Evolutionary conservation across 2,113 vertebrate species (phyloP).

Genomic region (Tachuris rubrigastra): DNA sequence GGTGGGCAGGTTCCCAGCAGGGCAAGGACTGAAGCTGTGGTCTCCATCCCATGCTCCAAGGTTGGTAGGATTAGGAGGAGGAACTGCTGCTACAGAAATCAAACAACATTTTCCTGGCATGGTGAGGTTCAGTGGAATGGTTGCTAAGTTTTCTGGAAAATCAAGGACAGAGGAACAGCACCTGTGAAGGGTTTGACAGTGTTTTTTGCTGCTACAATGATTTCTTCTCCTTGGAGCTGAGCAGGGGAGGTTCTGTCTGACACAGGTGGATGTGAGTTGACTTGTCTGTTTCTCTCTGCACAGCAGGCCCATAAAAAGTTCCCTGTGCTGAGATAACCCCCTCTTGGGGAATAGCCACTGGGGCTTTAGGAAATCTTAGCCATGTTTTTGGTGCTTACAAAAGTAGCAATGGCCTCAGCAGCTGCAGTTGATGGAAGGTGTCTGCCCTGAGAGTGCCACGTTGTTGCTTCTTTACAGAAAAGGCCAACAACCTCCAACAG

Average conservation of each 20-base stretch:
- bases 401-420: neutral
- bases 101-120: neutral
- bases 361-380: neutral
- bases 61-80: neutral
- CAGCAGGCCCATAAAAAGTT: neutral
- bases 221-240: neutral
- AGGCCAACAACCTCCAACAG: neutral
- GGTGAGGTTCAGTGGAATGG: neutral
- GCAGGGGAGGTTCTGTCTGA: neutral
- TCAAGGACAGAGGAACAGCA: neutral
- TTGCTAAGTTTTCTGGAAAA: neutral
- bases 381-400: neutral
- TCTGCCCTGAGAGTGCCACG: neutral
- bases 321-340: neutral
- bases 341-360: neutral
- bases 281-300: neutral
- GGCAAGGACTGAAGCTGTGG: neutral
- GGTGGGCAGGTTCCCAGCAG: neutral
- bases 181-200: neutral
- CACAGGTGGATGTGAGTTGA: neutral
- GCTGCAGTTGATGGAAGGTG: neutral
- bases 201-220: neutral
- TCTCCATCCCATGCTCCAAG: neutral
- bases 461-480: neutral
- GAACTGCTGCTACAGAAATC: neutral